Percentiles rank a stretch among this genome's conserved stretches.
Conservation (phyloP, 2,113 vertebrate genomes). For the Engraulis encrasicolus region DNA sequence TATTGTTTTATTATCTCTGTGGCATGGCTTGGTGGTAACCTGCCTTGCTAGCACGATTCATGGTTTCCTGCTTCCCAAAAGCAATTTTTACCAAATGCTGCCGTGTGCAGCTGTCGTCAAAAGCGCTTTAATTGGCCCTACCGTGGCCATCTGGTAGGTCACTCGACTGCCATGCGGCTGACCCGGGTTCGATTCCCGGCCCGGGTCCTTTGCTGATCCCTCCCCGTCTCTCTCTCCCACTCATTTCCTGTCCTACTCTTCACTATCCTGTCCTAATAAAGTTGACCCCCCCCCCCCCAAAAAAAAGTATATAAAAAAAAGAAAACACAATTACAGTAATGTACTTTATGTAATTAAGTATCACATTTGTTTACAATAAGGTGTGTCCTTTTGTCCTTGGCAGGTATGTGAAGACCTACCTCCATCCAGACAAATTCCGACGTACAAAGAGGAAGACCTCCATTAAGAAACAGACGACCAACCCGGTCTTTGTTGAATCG, state of each 20-base stretch:
- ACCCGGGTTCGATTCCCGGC: too few species aligned
- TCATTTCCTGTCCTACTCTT: too few species aligned
- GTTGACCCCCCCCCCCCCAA: too few species aligned
- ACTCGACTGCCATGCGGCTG: too few species aligned
- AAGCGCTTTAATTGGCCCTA: too few species aligned
- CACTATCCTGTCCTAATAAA: too few species aligned
- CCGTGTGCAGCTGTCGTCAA: neutral
- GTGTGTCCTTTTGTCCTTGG: neutral
- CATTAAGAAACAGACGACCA: constrained; percentile 58
- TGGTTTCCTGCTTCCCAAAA: neutral
- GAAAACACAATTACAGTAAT: too few species aligned
- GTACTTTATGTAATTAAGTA: too few species aligned
- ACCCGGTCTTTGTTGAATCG: constrained; percentile 59
- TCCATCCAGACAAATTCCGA: constrained; percentile 56
- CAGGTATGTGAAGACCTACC: constrained; percentile 65
- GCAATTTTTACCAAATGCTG: neutral
- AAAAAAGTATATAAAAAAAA: too few species aligned
- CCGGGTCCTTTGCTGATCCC: too few species aligned
- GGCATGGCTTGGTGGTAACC: neutral
- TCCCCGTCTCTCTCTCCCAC: too few species aligned
- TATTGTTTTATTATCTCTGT: neutral
- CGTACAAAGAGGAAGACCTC: constrained; percentile 61
- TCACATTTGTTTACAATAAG: neutral
- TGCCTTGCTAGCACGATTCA: neutral
- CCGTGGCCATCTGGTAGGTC: too few species aligned